Conservation (phyloP, 1,140 invertebrate genomes). For the Vollenhovia emeryi region DNA sequence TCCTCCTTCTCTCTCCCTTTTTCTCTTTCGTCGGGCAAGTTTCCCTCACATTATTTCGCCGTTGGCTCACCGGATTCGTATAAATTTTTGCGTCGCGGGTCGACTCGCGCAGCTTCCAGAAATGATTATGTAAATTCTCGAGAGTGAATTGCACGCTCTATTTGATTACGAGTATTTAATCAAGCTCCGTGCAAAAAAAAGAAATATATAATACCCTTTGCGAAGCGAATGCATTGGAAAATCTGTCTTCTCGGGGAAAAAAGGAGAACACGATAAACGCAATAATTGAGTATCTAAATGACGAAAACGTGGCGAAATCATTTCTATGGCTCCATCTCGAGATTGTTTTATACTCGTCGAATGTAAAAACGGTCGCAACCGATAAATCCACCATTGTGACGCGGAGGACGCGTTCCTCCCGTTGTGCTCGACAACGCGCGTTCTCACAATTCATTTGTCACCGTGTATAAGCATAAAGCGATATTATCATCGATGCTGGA, state of each 20-base stretch:
- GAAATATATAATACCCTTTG: too few species aligned
- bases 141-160: constrained; percentile 39
- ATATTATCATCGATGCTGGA: background rate
- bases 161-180: constrained; percentile 37
- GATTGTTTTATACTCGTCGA: background rate
- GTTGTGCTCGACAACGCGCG: background rate
- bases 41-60: constrained; percentile 45
- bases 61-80: constrained; percentile 41
- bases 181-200: background rate
- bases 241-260: background rate
- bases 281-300: background rate
- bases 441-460: background rate
- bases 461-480: background rate
- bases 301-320: background rate
- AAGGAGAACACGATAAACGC: background rate
- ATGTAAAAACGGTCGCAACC: background rate
- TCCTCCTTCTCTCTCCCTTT: background rate
- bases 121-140: constrained; percentile 56
- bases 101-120: constrained; percentile 18
- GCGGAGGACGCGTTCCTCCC: background rate
- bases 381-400: background rate
- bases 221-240: background rate
- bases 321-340: background rate
- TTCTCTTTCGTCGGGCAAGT: background rate
- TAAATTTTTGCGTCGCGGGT: constrained; percentile 32